These are phyloP conservation scores for Crypturellus tataupa DNA, from an alignment of 2,797 vertebrate species.

Conservation along the genomic window DNA sequence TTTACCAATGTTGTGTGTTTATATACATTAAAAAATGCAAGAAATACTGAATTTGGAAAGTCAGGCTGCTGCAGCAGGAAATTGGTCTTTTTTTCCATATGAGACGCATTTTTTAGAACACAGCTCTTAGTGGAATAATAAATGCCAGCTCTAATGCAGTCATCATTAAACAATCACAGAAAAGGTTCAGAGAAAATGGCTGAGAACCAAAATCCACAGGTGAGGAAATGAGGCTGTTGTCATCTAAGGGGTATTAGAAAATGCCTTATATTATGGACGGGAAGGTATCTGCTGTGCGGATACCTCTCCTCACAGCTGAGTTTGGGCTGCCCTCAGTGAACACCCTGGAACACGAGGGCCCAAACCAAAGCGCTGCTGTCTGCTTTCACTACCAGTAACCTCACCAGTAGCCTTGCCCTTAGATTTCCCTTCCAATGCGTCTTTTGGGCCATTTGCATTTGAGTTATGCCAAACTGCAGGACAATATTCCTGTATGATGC, in stretches of 20 bases:
- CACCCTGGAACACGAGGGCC: not conserved
- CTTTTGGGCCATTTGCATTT: not conserved
- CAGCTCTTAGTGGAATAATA: not conserved
- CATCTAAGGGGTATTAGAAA: accelerated
- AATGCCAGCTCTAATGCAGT: not conserved
- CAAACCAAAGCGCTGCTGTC: not conserved
- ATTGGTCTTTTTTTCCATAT: not conserved
- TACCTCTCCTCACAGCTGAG: accelerated
- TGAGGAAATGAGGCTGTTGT: not conserved
- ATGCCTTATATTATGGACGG: not conserved
- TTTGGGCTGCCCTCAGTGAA: not conserved
- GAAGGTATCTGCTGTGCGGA: not conserved
- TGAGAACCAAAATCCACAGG: accelerated
- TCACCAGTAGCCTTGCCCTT: not conserved
- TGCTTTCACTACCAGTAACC: not conserved
- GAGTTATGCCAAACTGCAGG: not conserved
- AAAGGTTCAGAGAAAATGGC: not conserved
- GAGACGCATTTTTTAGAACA: not conserved
- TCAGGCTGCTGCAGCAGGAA: not conserved
- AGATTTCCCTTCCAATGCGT: not conserved
- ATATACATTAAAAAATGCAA: too few species aligned
- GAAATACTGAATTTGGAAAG: not conserved
- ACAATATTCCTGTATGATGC: accelerated
- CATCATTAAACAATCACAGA: not conserved
- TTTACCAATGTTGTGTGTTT: not conserved